Conservation (phyloP, 2,797 vertebrate species). For the Lagorchestes hirsutus region DNA sequence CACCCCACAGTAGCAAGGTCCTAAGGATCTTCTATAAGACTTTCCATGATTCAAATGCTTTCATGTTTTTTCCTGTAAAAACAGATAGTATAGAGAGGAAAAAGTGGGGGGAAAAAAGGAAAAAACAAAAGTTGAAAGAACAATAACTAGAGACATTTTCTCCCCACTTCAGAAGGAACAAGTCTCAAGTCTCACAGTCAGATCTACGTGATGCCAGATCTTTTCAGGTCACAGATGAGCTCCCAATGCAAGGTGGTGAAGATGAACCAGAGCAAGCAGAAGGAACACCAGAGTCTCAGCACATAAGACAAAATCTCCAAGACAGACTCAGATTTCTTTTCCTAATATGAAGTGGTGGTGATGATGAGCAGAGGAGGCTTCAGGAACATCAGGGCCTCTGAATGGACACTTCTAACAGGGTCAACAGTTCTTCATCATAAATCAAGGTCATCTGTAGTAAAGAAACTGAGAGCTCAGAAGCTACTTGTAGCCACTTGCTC, state of each 20-base stretch:
- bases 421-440: neutral
- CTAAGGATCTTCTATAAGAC: too few relatives aligned
- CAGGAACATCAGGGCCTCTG: neutral
- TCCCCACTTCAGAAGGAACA: too few relatives aligned
- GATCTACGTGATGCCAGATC: neutral
- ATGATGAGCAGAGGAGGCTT: neutral
- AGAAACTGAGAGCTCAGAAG: neutral
- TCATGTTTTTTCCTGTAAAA: neutral
- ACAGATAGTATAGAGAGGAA: neutral
- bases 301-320: neutral
- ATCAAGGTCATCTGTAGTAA: neutral
- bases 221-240: neutral
- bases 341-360: neutral
- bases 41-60: neutral
- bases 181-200: neutral
- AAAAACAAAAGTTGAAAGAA: neutral
- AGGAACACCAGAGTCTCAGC: neutral
- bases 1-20: too few relatives aligned
- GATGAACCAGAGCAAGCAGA: neutral
- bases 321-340: neutral
- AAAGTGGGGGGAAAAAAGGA: neutral
- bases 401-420: neutral
- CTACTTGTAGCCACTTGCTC: neutral
- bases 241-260: neutral
- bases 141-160: neutral